Conservation (phyloP, 2,888 invertebrate genomes). For the Rambutsinella grinnellia region DNA sequence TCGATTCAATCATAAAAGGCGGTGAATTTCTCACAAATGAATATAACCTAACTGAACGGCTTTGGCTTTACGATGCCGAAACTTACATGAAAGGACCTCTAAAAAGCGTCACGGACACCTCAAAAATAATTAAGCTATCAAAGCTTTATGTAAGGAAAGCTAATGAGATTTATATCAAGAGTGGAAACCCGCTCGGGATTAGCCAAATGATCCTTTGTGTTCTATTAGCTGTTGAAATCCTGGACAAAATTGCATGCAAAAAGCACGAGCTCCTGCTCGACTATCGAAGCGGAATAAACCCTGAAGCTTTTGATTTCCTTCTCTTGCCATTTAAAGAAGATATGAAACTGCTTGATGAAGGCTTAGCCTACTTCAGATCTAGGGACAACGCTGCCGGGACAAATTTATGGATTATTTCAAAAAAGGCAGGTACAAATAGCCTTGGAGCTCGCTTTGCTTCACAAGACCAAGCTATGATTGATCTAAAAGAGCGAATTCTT, state of each 20-base stretch:
- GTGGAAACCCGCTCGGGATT: slow-evolving; percentile 3
- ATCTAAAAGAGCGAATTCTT: not conserved
- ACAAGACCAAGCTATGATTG: not conserved
- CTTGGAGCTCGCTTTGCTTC: not conserved
- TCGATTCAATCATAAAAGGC: not conserved
- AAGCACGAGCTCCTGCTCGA: not conserved
- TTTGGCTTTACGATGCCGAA: slow-evolving; percentile 29
- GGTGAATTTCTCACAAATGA: not conserved
- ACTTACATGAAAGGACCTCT: slow-evolving; percentile 12
- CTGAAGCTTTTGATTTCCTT: not conserved
- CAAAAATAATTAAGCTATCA: not conserved
- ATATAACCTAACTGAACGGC: not conserved
- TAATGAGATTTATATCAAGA: too few relatives aligned
- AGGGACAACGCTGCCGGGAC: not conserved
- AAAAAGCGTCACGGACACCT: not conserved
- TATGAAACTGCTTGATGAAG: slow-evolving; percentile 11
- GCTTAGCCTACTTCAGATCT: not conserved
- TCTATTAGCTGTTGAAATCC: not conserved
- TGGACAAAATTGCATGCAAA: slow-evolving; percentile 10
- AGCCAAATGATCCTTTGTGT: slow-evolving; percentile 27
- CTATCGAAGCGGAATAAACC: not conserved
- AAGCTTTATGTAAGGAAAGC: too few relatives aligned
- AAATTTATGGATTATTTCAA: not conserved
- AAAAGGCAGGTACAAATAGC: not conserved
- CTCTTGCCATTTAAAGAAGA: slow-evolving; percentile 6